Conservation (phyloP, 2,888 invertebrate species). For the Cataglyphis altisquamis region DNA sequence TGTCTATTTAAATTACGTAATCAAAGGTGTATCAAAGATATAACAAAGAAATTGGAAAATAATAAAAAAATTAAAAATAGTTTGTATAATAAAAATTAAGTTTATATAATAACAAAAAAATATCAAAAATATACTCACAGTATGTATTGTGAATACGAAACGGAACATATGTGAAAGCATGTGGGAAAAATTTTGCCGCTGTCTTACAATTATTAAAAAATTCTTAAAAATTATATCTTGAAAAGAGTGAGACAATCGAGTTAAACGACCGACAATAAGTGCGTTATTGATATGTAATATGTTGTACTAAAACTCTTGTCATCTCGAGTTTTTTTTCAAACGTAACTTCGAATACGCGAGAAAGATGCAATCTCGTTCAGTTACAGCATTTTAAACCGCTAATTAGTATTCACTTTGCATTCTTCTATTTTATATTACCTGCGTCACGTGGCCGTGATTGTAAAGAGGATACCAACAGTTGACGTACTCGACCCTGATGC, state of each 20-base stretch:
- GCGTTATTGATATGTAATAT: background rate
- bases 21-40: background rate
- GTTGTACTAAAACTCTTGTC: background rate
- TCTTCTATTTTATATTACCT: constrained; percentile 16
- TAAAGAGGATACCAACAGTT: background rate
- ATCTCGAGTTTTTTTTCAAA: background rate
- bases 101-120: background rate
- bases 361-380: background rate
- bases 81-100: no score
- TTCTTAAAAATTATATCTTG: background rate
- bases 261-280: constrained; percentile 15
- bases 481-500: background rate
- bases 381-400: background rate
- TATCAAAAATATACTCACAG: background rate
- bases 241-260: background rate
- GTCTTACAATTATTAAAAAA: background rate
- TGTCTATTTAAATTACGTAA: background rate
- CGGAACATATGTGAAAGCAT: background rate
- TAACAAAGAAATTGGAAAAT: background rate
- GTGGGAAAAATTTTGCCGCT: background rate
- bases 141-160: background rate
- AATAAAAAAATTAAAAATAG: background rate
- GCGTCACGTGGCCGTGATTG: constrained; percentile 51
- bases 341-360: background rate
- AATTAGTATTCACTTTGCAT: constrained; percentile 54